Evolutionary conservation across 64 coral and sea anemone species (phyloP).

Genomic region (Actinia tenebrosa): DNA sequence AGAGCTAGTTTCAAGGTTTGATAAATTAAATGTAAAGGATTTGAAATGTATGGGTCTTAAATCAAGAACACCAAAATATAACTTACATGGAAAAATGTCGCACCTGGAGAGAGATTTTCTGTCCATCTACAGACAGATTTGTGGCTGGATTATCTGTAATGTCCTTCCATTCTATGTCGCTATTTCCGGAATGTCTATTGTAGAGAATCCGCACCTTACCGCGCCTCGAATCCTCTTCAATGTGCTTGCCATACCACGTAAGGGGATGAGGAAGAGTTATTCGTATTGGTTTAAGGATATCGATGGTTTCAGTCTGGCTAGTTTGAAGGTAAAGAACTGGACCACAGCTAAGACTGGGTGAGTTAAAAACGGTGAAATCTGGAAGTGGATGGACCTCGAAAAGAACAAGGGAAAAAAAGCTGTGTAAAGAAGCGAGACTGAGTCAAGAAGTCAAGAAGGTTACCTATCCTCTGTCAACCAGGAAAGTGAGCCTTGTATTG

Average conservation of each 20-base stretch:
- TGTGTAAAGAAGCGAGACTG: too few species aligned
- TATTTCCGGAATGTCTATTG: not conserved
- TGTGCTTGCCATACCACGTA: not conserved
- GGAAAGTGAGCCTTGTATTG: too few species aligned
- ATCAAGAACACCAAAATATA: too few species aligned
- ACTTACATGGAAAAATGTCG: slow-evolving; percentile 18
- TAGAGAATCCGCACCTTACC: not conserved
- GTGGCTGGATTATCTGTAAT: not conserved
- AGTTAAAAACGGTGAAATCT: not conserved
- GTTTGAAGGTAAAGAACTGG: not conserved
- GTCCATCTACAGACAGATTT: not conserved
- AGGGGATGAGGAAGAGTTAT: not conserved
- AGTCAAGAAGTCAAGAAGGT: too few species aligned
- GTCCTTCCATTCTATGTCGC: not conserved
- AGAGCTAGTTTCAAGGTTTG: too few species aligned
- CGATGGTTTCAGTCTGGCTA: not conserved
- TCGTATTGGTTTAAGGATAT: not conserved
- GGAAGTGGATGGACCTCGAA: not conserved
- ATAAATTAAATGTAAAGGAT: not conserved
- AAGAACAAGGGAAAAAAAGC: not conserved
- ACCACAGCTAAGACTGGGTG: not conserved
- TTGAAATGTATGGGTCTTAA: too few species aligned
- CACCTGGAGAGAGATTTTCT: not conserved
- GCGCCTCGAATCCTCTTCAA: not conserved
- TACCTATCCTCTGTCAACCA: too few species aligned